Conservation (phyloP, 1,140 invertebrate species). For the Anthonomus grandis region DNA sequence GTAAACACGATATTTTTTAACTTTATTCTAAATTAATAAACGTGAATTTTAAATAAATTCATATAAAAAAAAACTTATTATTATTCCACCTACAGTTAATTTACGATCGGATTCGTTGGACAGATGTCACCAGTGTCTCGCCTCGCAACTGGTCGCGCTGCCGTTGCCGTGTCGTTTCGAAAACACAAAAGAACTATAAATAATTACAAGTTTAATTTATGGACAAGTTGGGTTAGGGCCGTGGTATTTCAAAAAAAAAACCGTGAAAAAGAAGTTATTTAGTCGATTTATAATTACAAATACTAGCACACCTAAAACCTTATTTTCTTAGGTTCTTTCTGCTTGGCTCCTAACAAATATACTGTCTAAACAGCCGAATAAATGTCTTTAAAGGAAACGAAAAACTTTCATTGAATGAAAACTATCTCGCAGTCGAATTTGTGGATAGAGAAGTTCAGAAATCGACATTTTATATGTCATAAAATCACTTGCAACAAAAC, state of each 20-base stretch:
- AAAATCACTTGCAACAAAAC: constrained; percentile 42
- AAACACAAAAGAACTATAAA: constrained; percentile 19
- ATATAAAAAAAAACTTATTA: constrained; percentile 2
- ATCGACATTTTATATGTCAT: constrained; percentile 43
- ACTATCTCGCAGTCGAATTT: constrained; percentile 28
- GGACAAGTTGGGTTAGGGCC: too few species aligned
- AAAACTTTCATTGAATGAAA: too few species aligned
- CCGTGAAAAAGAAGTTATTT: too few species aligned
- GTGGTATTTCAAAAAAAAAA: too few species aligned
- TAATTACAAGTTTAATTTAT: constrained; percentile 9
- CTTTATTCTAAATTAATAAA: neutral
- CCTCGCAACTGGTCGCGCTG: constrained; percentile 13
- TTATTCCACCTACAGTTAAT: constrained; percentile 8
- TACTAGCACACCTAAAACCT: too few species aligned
- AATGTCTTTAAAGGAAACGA: too few species aligned
- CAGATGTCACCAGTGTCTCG: constrained; percentile 15
- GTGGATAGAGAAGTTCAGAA: constrained; percentile 35
- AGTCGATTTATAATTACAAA: too few species aligned
- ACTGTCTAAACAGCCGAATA: too few species aligned
- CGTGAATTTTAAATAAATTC: too few species aligned
- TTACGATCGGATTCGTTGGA: neutral
- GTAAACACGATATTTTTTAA: too few species aligned
- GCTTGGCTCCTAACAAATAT: too few species aligned
- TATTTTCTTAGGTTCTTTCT: too few species aligned
- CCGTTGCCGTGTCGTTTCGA: constrained; percentile 4